phyloP scores from a whole-genome alignment of 2,797 vertebrate species.

The Anguilla anguilla region DNA sequence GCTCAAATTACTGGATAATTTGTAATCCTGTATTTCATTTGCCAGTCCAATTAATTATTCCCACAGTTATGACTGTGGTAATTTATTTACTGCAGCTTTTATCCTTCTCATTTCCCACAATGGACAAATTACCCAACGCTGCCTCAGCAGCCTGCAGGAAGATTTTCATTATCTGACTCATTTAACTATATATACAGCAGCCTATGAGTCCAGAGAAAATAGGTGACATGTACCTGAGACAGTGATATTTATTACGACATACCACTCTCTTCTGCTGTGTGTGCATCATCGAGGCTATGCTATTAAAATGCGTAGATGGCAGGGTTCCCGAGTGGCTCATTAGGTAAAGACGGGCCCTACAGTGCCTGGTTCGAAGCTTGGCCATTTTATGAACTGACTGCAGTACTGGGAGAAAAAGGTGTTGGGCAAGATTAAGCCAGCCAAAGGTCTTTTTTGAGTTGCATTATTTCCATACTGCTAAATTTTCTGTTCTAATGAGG shows the following conservation, averaged over 20 bases:
- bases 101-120: constrained; percentile 13
- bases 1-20: background rate
- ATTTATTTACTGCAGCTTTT: constrained; percentile 16
- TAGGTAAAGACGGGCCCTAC: background rate
- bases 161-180: background rate
- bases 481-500: too few species aligned
- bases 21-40: background rate
- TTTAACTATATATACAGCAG: background rate
- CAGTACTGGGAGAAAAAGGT: background rate
- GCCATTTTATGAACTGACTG: background rate
- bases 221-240: background rate
- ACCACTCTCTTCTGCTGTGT: background rate
- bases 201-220: background rate
- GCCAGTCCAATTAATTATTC: constrained; percentile 6
- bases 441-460: background rate
- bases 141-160: background rate
- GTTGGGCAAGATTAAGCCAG: background rate
- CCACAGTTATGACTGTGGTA: constrained; percentile 3
- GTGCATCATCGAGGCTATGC: background rate
- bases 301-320: background rate
- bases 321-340: background rate
- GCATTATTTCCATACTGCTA: too few species aligned
- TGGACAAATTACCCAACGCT: background rate
- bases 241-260: background rate
- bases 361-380: background rate